A percentile compares a stretch with the other conserved stretches of the same genome.
Evolutionary conservation across 2,113 vertebrate genomes (phyloP).

Genomic region (Agapornis roseicollis): DNA sequence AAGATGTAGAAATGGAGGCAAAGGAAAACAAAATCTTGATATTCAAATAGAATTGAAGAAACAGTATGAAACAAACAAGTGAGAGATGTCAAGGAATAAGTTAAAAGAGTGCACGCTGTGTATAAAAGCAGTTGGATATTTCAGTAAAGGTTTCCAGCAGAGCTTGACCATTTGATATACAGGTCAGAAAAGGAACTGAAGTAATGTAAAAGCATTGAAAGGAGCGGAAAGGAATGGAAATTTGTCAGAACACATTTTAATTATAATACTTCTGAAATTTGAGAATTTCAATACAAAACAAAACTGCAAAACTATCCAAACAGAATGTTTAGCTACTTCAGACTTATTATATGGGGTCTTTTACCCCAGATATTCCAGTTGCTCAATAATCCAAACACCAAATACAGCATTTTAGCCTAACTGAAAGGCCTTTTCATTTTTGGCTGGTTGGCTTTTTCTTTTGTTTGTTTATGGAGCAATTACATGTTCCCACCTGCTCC

Average conservation of each 20-base stretch:
- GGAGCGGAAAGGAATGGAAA: background rate
- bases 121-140: background rate
- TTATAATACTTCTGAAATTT: background rate
- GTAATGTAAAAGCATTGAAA: background rate
- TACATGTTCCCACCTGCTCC: rapidly evolving
- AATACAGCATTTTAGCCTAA: background rate
- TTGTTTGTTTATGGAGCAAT: background rate
- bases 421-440: background rate
- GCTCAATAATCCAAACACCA: background rate
- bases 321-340: background rate
- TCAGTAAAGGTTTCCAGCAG: background rate
- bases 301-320: background rate
- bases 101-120: background rate
- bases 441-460: background rate
- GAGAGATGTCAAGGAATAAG: background rate
- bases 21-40: background rate
- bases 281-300: background rate
- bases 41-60: background rate
- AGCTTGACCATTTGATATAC: background rate
- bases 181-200: background rate
- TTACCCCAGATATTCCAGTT: background rate
- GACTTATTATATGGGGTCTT: background rate
- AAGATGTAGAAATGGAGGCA: background rate
- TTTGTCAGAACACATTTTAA: background rate
- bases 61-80: background rate